Evolutionary conservation across 2,888 invertebrate genomes (phyloP).

Genomic region (Caenorhabditis plicata): DNA sequence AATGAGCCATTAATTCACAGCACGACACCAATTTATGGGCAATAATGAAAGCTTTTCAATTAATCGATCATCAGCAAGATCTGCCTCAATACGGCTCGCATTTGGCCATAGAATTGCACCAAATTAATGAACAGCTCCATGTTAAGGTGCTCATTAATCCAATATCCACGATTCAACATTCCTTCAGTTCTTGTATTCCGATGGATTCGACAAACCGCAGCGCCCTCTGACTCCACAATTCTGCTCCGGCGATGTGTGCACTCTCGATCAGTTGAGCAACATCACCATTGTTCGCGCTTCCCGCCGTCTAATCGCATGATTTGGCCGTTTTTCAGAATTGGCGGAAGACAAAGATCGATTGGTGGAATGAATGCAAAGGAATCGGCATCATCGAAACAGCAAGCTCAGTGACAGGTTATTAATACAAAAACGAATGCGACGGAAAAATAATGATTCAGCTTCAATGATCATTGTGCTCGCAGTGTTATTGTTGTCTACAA

Average conservation of each 20-base stretch:
- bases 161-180: too few relatives aligned
- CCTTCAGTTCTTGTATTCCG: constrained; percentile 34
- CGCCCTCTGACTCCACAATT: constrained; percentile 11
- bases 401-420: constrained; percentile 4
- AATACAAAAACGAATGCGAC: constrained; percentile 1
- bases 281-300: constrained; percentile 13
- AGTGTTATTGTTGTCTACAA: constrained; percentile 30
- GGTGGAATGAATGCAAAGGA: constrained; percentile 25
- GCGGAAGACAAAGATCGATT: constrained; percentile 13
- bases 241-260: constrained; percentile 18
- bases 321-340: constrained; percentile 7
- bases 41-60: constrained; percentile 25
- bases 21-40: constrained; percentile 40
- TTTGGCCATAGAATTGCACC: constrained; percentile 37
- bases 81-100: constrained; percentile 36
- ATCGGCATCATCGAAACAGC: constrained; percentile 10
- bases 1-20: constrained; percentile 12
- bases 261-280: constrained; percentile 16
- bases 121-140: constrained; percentile 6
- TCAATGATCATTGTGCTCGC: constrained; percentile 29
- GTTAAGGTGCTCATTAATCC: constrained; percentile 19
- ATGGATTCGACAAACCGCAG: constrained; percentile 15
- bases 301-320: too few relatives aligned
- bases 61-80: constrained; percentile 10
- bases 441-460: constrained; percentile 8